A percentile compares a stretch with the other conserved stretches of the same genome.
phyloP scores from a whole-genome alignment of 2,113 vertebrate species.

The Sus scrofa region DNA sequence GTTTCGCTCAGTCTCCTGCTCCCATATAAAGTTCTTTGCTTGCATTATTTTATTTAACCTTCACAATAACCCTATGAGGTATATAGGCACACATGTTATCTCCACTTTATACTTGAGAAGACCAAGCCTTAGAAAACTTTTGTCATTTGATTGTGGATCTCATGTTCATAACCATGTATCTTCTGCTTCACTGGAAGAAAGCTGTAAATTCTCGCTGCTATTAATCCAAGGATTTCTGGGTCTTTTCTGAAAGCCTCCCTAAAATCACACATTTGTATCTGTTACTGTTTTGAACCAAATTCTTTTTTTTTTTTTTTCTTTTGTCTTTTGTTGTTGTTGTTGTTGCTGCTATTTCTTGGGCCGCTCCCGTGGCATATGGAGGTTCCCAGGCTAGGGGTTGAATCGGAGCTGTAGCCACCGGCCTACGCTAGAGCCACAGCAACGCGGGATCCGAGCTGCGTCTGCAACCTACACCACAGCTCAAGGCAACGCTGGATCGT shows the following conservation, averaged over 20 bases:
- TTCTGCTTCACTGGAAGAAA: conserved; percentile 2
- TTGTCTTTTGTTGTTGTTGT: no score
- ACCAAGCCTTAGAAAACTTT: background rate
- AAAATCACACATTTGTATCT: conserved; percentile 35
- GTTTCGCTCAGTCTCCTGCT: background rate
- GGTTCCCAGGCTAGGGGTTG: no score
- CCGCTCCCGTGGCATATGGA: no score
- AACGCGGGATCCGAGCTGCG: no score
- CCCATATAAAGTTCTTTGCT: background rate
- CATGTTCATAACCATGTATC: background rate
- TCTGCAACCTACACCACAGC: no score
- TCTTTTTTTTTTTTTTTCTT: no score
- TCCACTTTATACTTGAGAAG: background rate
- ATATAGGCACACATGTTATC: background rate
- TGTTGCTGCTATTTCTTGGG: no score
- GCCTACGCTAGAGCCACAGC: no score
- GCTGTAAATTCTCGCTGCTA: conserved; percentile 4
- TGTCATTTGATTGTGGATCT: background rate
- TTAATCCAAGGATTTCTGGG: conserved; percentile 8
- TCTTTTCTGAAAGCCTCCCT: conserved; percentile 19
- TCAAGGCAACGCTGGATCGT: no score
- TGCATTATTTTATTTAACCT: background rate
- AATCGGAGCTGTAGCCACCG: no score
- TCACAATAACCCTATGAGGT: background rate
- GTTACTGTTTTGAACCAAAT: conserved; percentile 28